A percentile compares a stretch with the other conserved stretches of the same genome.
These are phyloP conservation scores for Rhyacichthys aspro DNA, from an alignment of 2,797 vertebrate species.

Conservation along the genomic window DNA sequence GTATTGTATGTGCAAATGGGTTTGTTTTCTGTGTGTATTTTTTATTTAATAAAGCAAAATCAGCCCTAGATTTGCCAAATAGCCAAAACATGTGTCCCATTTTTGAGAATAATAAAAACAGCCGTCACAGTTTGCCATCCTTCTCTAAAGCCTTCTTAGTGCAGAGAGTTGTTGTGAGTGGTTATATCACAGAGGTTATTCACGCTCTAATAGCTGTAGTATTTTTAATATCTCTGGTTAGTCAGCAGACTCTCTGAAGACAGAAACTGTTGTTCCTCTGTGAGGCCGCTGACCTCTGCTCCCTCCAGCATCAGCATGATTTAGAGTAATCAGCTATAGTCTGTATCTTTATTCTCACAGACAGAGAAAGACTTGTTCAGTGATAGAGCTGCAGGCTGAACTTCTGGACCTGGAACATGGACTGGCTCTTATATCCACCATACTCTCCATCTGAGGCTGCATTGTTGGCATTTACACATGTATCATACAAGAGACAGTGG, in stretches of 20 bases:
- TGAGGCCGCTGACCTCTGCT: conserved; percentile 1
- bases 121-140: no score
- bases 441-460: neutral
- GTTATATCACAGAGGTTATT: neutral
- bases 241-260: conserved; percentile 35
- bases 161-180: no score
- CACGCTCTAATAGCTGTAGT: neutral
- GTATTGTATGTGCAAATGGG: no score
- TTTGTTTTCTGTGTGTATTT: no score
- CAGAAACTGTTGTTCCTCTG: conserved; percentile 10
- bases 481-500: neutral
- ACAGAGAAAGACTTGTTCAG: conserved; percentile 57
- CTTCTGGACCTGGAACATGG: conserved; percentile 17
- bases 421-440: neutral
- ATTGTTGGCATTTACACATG: neutral
- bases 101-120: no score
- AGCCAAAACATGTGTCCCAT: no score
- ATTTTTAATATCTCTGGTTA: conserved; percentile 13
- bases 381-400: neutral
- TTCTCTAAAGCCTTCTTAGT: no score
- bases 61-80: no score
- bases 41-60: no score
- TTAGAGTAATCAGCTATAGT: conserved; percentile 29
- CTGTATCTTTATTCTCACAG: conserved; percentile 48
- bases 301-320: conserved; percentile 25